phyloP scores from a whole-genome alignment of 2,888 invertebrate genomes.

The Laspeyria flexula region DNA sequence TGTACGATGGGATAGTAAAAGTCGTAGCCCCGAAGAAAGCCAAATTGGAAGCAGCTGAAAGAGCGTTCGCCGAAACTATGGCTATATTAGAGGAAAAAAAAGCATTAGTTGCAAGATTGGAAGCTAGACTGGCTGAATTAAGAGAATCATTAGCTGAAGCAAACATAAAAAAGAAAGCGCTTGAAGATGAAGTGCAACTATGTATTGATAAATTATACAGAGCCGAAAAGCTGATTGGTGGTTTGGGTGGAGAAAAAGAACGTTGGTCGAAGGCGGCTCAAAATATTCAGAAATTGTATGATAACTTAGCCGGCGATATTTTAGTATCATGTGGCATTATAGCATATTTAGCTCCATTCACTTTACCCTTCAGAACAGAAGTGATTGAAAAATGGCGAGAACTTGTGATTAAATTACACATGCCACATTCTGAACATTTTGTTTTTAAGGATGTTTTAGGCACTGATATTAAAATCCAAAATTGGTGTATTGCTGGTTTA shows the following conservation, averaged over 20 bases:
- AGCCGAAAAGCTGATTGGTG: conserved; percentile 95
- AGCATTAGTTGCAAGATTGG: conserved; percentile 90
- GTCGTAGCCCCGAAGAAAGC: conserved; percentile 94
- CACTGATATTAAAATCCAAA: conserved; percentile 94
- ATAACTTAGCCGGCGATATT: conserved; percentile 95
- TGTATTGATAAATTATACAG: conserved; percentile 94
- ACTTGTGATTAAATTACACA: conserved; percentile 88
- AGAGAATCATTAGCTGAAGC: conserved; percentile 89
- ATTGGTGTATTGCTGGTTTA: conserved; percentile 93
- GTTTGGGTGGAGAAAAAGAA: conserved; percentile 94
- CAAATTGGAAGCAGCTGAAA: conserved; percentile 92
- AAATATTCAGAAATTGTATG: conserved; percentile 90
- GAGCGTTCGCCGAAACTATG: conserved; percentile 93
- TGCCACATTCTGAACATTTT: conserved; percentile 92
- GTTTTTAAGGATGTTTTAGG: conserved; percentile 91
- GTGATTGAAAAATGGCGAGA: conserved; percentile 90
- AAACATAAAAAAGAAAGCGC: conserved; percentile 87
- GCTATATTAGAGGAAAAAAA: conserved; percentile 94
- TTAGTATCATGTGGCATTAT: conserved; percentile 95
- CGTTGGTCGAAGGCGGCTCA: conserved; percentile 93
- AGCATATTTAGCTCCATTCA: conserved; percentile 95
- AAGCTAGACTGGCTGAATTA: conserved; percentile 90
- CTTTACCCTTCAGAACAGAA: conserved; percentile 87
- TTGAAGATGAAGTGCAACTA: conserved; percentile 90
- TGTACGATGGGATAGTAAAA: conserved; percentile 94